phyloP scores from a whole-genome alignment of 2,113 vertebrate species.

The Cyanoderma ruficeps region DNA sequence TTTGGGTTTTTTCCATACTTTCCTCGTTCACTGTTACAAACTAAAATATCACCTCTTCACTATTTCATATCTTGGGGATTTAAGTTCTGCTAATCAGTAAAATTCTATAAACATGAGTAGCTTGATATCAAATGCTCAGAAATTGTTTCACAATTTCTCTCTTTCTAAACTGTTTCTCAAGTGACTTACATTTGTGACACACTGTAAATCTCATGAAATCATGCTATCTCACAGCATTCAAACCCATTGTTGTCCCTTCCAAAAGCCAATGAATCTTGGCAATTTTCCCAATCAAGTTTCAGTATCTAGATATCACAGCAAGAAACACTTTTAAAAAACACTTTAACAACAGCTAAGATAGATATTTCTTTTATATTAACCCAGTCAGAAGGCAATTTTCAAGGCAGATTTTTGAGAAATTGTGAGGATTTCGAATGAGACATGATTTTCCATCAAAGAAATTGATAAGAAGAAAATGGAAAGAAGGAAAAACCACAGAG shows the following conservation, averaged over 20 bases:
- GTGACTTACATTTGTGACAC: neutral
- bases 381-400: neutral
- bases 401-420: neutral
- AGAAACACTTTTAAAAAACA: neutral
- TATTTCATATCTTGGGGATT: neutral
- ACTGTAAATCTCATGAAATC: neutral
- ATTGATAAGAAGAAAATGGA: neutral
- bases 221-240: neutral
- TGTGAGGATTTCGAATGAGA: neutral
- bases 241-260: neutral
- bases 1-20: neutral
- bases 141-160: neutral
- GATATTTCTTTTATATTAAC: neutral
- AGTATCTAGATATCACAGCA: neutral
- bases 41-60: neutral
- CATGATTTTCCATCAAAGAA: neutral
- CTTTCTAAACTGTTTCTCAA: neutral
- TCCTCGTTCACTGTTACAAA: neutral
- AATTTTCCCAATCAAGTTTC: constrained; percentile 8
- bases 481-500: neutral
- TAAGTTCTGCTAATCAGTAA: neutral
- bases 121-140: neutral
- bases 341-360: neutral
- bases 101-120: neutral
- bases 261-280: neutral